Base-by-base conservation (phyloP, 2,797 vertebrate species). In the Threskiornis aethiopicus region DNA sequence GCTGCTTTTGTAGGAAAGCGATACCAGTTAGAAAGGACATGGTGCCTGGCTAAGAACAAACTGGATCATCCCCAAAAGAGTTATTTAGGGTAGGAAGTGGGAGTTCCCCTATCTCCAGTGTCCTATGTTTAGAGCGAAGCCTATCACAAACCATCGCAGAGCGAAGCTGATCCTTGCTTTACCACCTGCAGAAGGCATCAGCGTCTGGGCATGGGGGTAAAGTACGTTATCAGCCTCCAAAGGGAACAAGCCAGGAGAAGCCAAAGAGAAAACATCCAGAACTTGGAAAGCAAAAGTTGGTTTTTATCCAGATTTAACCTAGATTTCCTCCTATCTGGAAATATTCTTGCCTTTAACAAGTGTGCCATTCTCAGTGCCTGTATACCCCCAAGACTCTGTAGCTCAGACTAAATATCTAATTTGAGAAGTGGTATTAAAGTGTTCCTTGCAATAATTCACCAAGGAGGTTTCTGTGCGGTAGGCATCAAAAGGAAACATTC, bases 401-500 rank as follows among this genome's bases (percentile, higher is more conserved):
- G 82, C 79, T 81, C 87, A 19, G 35, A 37, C 39, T 75, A 19
- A 70, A 14, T 5, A 24, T 26, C 80, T 12, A 35, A 54, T 22
- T 0, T 4, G 15, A 81, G 82, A 77, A 84, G 73, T 80, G 80
- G 87, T 49, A 49, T 85, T 65, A 4, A 78, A 90, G 18, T 24
- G 84, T 18, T 90, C 73, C 42, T n/a, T 24, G 88, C 87, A 84
- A 6, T 51, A 42, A 37, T 59, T 89, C 83, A 64, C 71, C 0
- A 1, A 80, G 85, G 89, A 91, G 87, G 80, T 87, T 97, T 85
- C 94, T 72, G 82, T 55, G 94, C 26, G 42, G 94, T 83, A 62
- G 79, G 89, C 93, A 95, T 97, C 89, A 97, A 97, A 96, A 91
- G 67, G 57, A 84, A 96, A 61, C 52, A 83, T 84, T 90, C 93